phyloP scores from a whole-genome alignment of 2,888 invertebrate species.

The Byasa hedistus region DNA sequence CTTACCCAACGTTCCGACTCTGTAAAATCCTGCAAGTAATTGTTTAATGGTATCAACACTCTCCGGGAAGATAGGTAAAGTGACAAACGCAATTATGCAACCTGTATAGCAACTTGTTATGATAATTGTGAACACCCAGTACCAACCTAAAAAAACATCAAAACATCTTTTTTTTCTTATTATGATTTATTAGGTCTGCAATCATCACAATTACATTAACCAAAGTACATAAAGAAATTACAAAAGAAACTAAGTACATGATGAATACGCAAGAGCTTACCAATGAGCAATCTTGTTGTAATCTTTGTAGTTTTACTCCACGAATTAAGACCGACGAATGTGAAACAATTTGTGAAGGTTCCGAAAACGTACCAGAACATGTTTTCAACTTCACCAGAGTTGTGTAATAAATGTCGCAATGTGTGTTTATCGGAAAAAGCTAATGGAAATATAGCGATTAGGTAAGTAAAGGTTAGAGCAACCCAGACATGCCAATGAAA shows the following conservation, averaged over 20 bases:
- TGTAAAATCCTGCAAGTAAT: constrained; percentile 83
- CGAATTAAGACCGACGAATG: constrained; percentile 83
- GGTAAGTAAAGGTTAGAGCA: constrained; percentile 84
- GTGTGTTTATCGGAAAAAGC: constrained; percentile 86
- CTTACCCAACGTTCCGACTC: constrained; percentile 85
- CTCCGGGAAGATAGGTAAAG: constrained; percentile 86
- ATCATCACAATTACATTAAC: too few relatives aligned
- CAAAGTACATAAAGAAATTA: too few relatives aligned
- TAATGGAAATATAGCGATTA: constrained; percentile 86
- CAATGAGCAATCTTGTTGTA: constrained; percentile 86
- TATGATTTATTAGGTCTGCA: too few relatives aligned
- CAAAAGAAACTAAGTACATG: too few relatives aligned
- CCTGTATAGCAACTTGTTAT: constrained; percentile 91
- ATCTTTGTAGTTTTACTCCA: constrained; percentile 85
- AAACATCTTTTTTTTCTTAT: background rate
- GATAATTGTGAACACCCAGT: constrained; percentile 93
- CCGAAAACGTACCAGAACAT: constrained; percentile 95
- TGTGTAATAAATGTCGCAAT: constrained; percentile 82
- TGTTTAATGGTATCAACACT: constrained; percentile 86
- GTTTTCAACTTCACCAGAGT: constrained; percentile 87
- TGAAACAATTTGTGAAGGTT: constrained; percentile 90
- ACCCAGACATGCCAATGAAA: constrained; percentile 92
- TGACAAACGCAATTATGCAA: constrained; percentile 91
- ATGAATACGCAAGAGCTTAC: constrained; percentile 57
- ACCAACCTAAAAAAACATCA: constrained; percentile 78